Percentiles rank a stretch among this genome's conserved stretches.
These are phyloP conservation scores for Amphipoea lucens DNA, from an alignment of 2,888 invertebrate genomes.

Conservation along the genomic window DNA sequence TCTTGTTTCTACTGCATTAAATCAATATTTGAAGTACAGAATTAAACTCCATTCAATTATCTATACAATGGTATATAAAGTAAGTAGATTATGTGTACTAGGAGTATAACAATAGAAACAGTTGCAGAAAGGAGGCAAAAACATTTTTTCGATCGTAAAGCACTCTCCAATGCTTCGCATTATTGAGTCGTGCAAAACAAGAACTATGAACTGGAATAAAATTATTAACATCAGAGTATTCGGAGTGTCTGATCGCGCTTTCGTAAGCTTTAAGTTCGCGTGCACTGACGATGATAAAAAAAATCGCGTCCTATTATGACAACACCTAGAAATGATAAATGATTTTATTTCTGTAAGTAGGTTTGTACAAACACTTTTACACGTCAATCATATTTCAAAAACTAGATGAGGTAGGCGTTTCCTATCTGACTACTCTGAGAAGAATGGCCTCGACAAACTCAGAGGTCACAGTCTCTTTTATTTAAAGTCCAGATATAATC, in stretches of 20 bases:
- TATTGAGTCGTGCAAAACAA: too few relatives aligned
- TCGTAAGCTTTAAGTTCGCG: neutral
- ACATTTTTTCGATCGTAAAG: too few relatives aligned
- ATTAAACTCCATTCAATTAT: too few relatives aligned
- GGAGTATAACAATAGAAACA: too few relatives aligned
- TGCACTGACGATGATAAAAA: conserved; percentile 5
- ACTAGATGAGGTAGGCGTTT: too few relatives aligned
- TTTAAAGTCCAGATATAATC: neutral
- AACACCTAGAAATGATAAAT: neutral
- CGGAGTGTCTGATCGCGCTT: neutral
- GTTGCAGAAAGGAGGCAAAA: too few relatives aligned
- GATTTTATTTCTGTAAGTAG: neutral
- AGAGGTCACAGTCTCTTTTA: neutral
- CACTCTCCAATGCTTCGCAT: too few relatives aligned
- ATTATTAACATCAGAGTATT: neutral
- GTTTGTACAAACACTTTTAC: neutral
- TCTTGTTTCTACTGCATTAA: too few relatives aligned
- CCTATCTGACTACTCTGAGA: neutral
- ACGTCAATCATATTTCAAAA: too few relatives aligned
- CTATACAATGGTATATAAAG: too few relatives aligned
- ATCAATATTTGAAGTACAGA: too few relatives aligned
- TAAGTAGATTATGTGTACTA: too few relatives aligned
- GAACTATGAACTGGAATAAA: neutral
- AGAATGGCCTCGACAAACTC: neutral
- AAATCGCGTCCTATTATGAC: neutral